Conservation (phyloP, 2,113 vertebrate species). For the Perccottus glenii region DNA sequence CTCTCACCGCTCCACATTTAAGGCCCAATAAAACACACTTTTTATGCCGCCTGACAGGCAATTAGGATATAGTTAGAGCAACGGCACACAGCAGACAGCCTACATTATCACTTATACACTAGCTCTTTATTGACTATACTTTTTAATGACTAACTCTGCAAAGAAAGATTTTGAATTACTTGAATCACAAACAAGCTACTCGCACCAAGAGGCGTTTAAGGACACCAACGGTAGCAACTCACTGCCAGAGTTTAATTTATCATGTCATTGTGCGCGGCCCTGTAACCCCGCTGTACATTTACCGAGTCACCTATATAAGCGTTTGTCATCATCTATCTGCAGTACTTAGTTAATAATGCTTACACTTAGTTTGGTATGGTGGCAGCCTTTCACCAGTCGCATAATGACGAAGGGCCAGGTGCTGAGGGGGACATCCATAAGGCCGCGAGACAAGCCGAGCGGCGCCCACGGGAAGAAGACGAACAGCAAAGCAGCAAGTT, state of each 20-base stretch:
- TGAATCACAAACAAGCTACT: background rate
- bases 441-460: conserved; percentile 51
- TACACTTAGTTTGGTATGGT: conserved; percentile 50
- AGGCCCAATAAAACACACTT: conserved; percentile 5
- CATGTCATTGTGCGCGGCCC: conserved; percentile 6
- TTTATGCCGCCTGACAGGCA: conserved; percentile 3
- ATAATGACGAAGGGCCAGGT: conserved; percentile 58
- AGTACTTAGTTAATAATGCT: conserved; percentile 63
- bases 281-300: conserved; percentile 30
- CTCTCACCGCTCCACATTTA: conserved; percentile 4
- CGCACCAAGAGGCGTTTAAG: background rate
- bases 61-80: conserved; percentile 18
- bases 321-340: conserved; percentile 49
- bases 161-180: background rate
- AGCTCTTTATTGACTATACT: background rate
- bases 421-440: conserved; percentile 63
- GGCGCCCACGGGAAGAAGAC: conserved; percentile 49
- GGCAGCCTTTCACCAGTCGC: conserved; percentile 61
- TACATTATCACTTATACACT: conserved; percentile 1
- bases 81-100: background rate
- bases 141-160: background rate
- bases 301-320: conserved; percentile 34
- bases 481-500: conserved; percentile 86
- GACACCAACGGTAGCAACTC: background rate
- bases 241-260: conserved; percentile 12